Evolutionary conservation across 2,888 invertebrate genomes (phyloP).

Genomic region (Pteria penguin): DNA sequence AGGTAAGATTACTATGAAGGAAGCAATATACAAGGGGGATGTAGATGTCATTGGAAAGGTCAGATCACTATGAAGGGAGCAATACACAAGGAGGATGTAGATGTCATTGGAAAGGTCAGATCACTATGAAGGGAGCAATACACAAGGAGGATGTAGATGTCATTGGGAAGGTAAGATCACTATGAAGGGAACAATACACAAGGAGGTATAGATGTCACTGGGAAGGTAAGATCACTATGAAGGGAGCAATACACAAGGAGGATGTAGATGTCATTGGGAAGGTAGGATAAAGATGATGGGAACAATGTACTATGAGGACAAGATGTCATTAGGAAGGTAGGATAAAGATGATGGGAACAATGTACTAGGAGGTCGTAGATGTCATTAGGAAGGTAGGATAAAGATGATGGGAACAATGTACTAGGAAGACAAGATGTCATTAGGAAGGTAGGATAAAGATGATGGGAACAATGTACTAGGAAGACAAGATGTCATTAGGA

Average conservation of each 20-base stretch:
- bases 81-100: no score
- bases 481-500: slow-evolving; percentile 74
- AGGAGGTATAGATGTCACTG: no score
- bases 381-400: slow-evolving; percentile 75
- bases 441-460: no score
- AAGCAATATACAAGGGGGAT: slow-evolving; percentile 62
- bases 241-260: slow-evolving; percentile 64
- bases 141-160: slow-evolving; percentile 68
- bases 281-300: no score
- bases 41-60: slow-evolving; percentile 77
- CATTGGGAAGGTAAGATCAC: slow-evolving; percentile 75
- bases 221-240: no score
- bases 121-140: slow-evolving; percentile 66
- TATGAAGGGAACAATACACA: no score
- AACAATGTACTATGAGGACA: no score
- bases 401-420: no score
- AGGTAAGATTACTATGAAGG: slow-evolving; percentile 69
- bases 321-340: no score
- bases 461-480: slow-evolving; percentile 59
- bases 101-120: no score
- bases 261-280: slow-evolving; percentile 74
- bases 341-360: slow-evolving; percentile 68
- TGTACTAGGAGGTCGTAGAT: slow-evolving; percentile 65
- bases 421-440: no score
- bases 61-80: no score